phyloP scores from a whole-genome alignment of 2,113 vertebrate species.

The Cynoglossus semilaevis region DNA sequence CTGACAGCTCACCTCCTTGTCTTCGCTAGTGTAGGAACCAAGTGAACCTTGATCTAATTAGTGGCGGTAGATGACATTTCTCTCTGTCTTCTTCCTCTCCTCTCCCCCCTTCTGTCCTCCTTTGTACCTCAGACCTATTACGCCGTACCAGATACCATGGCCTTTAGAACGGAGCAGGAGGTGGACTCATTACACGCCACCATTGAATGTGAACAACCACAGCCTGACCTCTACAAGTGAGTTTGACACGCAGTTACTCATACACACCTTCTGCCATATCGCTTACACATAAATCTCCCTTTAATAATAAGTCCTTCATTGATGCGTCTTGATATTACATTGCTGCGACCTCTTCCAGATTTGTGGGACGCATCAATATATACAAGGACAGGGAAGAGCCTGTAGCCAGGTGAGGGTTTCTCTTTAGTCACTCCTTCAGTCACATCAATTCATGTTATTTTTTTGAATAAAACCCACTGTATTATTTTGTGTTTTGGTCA shows the following conservation, averaged over 20 bases:
- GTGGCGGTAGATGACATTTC: constrained; percentile 59
- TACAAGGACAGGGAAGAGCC: constrained; percentile 90
- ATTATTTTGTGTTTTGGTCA: constrained; percentile 7
- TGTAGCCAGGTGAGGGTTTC: constrained; percentile 81
- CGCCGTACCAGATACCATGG: constrained; percentile 93
- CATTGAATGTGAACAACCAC: constrained; percentile 98
- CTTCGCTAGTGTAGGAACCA: constrained; percentile 9
- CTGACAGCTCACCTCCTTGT: constrained; percentile 13
- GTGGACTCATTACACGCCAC: constrained; percentile 89
- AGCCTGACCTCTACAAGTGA: constrained; percentile 99
- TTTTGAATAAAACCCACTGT: constrained; percentile 4
- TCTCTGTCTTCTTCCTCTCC: constrained; percentile 39
- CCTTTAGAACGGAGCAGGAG: constrained; percentile 89
- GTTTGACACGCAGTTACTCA: constrained; percentile 41
- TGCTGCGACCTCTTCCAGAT: constrained; percentile 75
- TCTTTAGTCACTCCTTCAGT: neutral
- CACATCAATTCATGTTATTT: neutral
- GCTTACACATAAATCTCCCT: neutral
- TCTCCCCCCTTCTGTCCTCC: constrained; percentile 17
- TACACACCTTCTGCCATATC: constrained; percentile 6
- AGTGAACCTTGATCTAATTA: constrained; percentile 51
- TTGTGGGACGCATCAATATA: constrained; percentile 95
- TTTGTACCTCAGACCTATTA: constrained; percentile 85
- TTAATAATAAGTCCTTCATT: neutral
- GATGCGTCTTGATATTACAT: constrained; percentile 27